Evolutionary conservation across 2,888 invertebrate species (phyloP).

Genomic region (Athetis lepigone): DNA sequence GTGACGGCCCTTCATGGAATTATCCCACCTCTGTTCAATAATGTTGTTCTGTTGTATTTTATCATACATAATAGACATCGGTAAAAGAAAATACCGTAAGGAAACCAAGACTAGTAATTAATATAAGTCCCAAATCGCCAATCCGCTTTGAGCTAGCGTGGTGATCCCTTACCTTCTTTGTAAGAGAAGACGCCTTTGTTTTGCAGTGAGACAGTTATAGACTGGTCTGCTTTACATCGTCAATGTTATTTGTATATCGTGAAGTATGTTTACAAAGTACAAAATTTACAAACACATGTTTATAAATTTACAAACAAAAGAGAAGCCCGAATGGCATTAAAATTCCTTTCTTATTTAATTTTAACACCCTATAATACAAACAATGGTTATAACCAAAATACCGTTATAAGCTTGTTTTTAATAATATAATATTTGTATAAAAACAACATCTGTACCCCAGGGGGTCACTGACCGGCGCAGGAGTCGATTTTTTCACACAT

Average conservation of each 20-base stretch:
- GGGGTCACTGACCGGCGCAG: conserved; percentile 33
- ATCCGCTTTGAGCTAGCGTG: no score
- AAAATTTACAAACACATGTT: not conserved
- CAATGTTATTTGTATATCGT: not conserved
- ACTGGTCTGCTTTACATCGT: no score
- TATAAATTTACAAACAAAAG: conserved; percentile 21
- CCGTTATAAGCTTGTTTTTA: conserved; percentile 37
- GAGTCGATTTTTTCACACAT: conserved; percentile 38
- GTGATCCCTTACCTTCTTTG: no score
- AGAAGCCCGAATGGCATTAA: not conserved
- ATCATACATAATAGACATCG: no score
- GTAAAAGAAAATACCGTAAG: no score
- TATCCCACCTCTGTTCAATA: no score
- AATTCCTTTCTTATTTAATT: conserved; percentile 5
- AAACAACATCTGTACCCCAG: conserved; percentile 48
- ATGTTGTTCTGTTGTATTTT: no score
- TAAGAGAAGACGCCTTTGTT: no score
- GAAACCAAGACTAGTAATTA: no score
- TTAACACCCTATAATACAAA: conserved; percentile 13
- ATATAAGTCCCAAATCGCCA: no score
- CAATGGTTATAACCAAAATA: conserved; percentile 21
- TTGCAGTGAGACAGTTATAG: no score
- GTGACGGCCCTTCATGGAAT: no score
- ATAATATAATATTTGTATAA: conserved; percentile 49
- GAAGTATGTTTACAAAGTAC: not conserved